These are phyloP conservation scores for Ascaphus truei DNA, from an alignment of 2,113 vertebrate species.

Conservation along the genomic window DNA sequence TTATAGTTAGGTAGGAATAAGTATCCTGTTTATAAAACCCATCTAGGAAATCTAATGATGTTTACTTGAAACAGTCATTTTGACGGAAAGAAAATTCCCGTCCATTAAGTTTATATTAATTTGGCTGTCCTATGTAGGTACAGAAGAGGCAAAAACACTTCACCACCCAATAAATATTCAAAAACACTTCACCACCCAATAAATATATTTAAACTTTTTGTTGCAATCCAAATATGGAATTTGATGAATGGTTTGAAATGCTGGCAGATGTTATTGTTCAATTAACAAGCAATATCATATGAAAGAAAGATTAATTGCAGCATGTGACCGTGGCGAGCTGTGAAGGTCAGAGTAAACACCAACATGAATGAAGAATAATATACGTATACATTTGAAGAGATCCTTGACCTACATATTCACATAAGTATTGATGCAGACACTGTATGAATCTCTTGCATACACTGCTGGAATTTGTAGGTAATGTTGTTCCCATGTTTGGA, in stretches of 20 bases:
- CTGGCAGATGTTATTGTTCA: conserved; percentile 11
- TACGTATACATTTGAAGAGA: conserved; percentile 1
- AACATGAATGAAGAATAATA: conserved; percentile 14
- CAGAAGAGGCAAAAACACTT: neutral
- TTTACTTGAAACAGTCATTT: neutral
- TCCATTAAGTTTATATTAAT: neutral
- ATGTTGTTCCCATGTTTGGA: neutral
- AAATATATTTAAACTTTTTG: neutral
- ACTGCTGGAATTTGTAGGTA: neutral
- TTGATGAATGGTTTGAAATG: conserved; percentile 30
- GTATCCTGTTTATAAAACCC: too few species aligned
- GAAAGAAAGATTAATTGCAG: conserved; percentile 30
- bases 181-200: neutral
- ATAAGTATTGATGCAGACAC: neutral
- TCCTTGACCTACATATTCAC: neutral
- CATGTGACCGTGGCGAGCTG: neutral
- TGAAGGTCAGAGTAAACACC: neutral
- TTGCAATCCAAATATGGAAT: neutral
- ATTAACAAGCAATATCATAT: conserved; percentile 19
- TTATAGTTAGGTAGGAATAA: too few species aligned
- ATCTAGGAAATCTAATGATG: too few species aligned
- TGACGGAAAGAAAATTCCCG: neutral
- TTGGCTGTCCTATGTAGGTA: neutral
- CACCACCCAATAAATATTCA: neutral
- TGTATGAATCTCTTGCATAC: neutral